Evolutionary conservation across 1,140 invertebrate genomes (phyloP), one percentile per base, ranked within the genome.

Genomic region (Himalopsyche phryganea): DNA sequence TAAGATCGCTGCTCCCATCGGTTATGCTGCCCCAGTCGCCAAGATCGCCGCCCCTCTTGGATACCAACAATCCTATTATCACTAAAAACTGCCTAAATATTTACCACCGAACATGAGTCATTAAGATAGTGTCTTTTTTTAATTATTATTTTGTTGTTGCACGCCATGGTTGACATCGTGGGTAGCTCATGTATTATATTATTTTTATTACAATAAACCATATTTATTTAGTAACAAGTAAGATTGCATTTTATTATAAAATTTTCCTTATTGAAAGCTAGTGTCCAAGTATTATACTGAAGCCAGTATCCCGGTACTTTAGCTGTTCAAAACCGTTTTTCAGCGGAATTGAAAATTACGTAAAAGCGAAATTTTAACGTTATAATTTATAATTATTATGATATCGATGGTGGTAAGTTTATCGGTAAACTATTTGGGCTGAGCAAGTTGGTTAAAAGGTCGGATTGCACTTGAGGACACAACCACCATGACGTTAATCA

Each of bases 21-120:
- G 54, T 17, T 64, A 70, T 59, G 59, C 53, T 23, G 67, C 72
- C 59, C 68, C 71, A 19, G 35, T 65, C 33, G 63, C 63, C 23
- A 45, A 54, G 42, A 54, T 57, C 47, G 50, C 52, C 20, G 64
- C 66, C 42, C 66, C 68, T 19, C 64, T 50, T 28, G 65, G 72
- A 13, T 76, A 47, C 38, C 56, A 44, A 18, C 54, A 57, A 13
- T 51, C 54, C n/a, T 62, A 62, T 40, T 57, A 50, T 52, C 60
- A 62, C 47, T 62, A 52, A 58, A 10, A 20, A 19, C 11, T 15
- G 7, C 36, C 14, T 13, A 20, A 48, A 9, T 42, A 36, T n/a
- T 45, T 19, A 11, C 42, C 9, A n/a, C 10, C 42, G 42, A 19
- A 11, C 17, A 6, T 48, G 11, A 57, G 54, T 57, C 54, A 57